Conservation (phyloP, 2,113 vertebrate species). For the Gymnorhina tibicen region DNA sequence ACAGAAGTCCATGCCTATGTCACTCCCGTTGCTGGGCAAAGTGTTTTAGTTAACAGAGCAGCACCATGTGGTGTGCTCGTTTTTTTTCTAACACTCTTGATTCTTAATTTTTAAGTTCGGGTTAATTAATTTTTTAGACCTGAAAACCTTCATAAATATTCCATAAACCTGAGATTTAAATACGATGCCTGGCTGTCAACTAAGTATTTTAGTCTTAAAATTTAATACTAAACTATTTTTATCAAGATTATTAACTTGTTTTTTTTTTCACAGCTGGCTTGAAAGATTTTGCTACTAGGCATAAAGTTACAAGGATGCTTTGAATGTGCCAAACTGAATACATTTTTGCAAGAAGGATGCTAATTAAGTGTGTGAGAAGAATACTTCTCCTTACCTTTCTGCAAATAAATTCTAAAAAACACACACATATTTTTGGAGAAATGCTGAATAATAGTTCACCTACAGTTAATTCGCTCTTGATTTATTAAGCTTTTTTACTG, state of each 20-base stretch:
- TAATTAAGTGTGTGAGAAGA: slow-evolving; percentile 2
- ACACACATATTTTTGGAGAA: neutral
- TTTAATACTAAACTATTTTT: neutral
- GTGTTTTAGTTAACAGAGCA: neutral
- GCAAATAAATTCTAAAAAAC: neutral
- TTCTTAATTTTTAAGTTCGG: neutral
- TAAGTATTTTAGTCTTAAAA: neutral
- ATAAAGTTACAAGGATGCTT: neutral
- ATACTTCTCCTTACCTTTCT: neutral
- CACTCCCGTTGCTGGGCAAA: neutral
- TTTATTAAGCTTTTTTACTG: slow-evolving; percentile 8
- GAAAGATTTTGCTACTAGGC: slow-evolving; percentile 27
- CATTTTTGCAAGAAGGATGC: neutral
- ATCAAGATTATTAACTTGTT: slow-evolving; percentile 3
- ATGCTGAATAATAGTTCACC: neutral
- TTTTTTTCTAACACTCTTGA: neutral
- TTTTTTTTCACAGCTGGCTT: slow-evolving; percentile 13
- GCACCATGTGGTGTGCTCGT: neutral
- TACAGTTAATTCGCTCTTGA: neutral
- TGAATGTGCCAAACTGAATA: neutral
- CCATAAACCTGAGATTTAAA: neutral
- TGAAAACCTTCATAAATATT: neutral
- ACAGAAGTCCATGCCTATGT: neutral
- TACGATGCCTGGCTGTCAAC: neutral
- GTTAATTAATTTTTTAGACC: neutral